Evolutionary conservation across 2,113 vertebrate genomes (phyloP).

Genomic region (Indicator maculatus): DNA sequence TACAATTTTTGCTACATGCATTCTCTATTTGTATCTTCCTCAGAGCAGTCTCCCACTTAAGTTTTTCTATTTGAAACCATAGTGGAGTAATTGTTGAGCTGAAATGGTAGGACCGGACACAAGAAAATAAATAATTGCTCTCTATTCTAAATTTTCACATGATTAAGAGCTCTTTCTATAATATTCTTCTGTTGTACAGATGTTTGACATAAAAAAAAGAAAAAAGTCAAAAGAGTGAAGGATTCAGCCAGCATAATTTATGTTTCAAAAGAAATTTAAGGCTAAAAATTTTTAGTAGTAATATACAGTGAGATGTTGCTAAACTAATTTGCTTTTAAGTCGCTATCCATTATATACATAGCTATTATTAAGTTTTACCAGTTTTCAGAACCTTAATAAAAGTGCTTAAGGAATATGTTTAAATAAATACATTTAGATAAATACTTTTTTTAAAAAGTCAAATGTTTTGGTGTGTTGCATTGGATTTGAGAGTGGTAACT

Average conservation of each 20-base stretch:
- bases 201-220: background rate
- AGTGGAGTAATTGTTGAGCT: background rate
- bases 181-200: background rate
- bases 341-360: background rate
- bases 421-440: conserved; percentile 3
- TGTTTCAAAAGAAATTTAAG: background rate
- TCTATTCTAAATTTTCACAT: background rate
- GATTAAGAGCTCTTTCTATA: background rate
- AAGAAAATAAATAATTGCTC: background rate
- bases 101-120: background rate
- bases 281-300: background rate
- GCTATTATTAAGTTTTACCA: background rate
- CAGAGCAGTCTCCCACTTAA: background rate
- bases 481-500: background rate
- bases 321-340: background rate
- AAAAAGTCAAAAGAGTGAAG: background rate
- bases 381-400: background rate
- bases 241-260: background rate
- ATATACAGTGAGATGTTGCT: background rate
- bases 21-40: background rate
- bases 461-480: conserved; percentile 19
- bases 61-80: background rate
- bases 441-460: background rate
- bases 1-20: background rate
- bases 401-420: background rate